Conservation (phyloP, 2,888 invertebrate genomes). For the Trichopria drosophilae region DNA sequence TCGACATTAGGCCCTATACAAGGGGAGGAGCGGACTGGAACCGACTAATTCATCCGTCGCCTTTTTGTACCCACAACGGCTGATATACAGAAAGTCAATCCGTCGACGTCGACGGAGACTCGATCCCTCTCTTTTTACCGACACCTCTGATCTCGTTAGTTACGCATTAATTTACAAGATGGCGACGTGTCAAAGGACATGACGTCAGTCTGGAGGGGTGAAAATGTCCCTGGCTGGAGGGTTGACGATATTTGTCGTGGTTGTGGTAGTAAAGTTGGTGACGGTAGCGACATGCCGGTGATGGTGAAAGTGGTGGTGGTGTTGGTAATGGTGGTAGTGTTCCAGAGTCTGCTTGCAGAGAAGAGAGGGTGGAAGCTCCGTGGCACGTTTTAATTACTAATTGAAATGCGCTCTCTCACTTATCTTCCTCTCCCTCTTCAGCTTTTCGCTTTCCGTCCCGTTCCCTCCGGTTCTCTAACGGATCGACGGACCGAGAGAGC, state of each 20-base stretch:
- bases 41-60: conserved; percentile 49
- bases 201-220: no score
- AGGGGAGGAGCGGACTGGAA: conserved; percentile 37
- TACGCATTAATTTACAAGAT: conserved; percentile 55
- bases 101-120: conserved; percentile 6
- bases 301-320: conserved; percentile 28
- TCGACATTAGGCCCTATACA: no score
- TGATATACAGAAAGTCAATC: conserved; percentile 3
- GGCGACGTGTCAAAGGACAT: no score
- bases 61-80: conserved; percentile 6
- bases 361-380: conserved; percentile 22
- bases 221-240: no score
- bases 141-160: conserved; percentile 57
- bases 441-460: conserved; percentile 1
- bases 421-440: not conserved
- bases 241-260: no score
- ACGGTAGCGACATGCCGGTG: no score
- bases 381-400: conserved; percentile 52
- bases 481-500: no score
- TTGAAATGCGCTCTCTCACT: conserved; percentile 47
- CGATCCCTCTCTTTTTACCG: conserved; percentile 41
- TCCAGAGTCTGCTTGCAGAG: conserved; percentile 21
- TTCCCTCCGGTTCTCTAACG: not conserved
- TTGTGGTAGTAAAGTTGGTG: no score
- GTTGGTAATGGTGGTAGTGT: not conserved